Evolutionary conservation across 2,113 vertebrate species (phyloP), one percentile per base, ranked within the genome.

Genomic region (Opisthocomus hoazin): DNA sequence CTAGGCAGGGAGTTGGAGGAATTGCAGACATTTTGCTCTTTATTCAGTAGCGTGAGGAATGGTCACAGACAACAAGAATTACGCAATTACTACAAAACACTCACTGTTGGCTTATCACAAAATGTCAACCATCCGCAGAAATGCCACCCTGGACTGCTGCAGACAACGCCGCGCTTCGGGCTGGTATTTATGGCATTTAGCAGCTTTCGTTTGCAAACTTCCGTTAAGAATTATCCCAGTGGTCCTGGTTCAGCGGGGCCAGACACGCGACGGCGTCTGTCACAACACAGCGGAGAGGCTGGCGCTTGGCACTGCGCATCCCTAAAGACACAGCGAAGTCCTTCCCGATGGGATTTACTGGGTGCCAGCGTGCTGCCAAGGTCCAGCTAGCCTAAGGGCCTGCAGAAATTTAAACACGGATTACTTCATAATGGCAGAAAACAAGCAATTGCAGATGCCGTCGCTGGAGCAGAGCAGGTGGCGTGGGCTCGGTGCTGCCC

Each of bases 141-240:
- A 16, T 0, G 0, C 58, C 2, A 5, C 16, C 27, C 11, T 12
- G 50, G 27, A 32, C 16, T 19, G 45, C 70, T 39, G 84, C 85
- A 75, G 41, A 27, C 29, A 32, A 6, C 0, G 1, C 57, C 0
- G 0, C 7, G 3, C 78, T 79, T 54, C 5, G 43, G 36, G 70
- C 66, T 77, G 74, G 71, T 43, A 53, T 65, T 92, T 41, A 7
- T n/a, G 48, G 70, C 30, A 51, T 92, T 82, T 75, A 58, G 34
- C 6, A 9, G 56, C 60, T 82, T 78, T 37, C 0, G 0, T 83
- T 60, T 73, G 89, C 91, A 79, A 23, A 63, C 53, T 63, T 5
- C 29, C 3, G 0, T 37, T 32, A 23, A 10, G 78, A 85, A 66
- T 45, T 6, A 74, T 32, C 46, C 16, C 34, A 1, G 45, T 18